Conservation (phyloP, 2,888 invertebrate genomes). For the Mellilla xanthometata region DNA sequence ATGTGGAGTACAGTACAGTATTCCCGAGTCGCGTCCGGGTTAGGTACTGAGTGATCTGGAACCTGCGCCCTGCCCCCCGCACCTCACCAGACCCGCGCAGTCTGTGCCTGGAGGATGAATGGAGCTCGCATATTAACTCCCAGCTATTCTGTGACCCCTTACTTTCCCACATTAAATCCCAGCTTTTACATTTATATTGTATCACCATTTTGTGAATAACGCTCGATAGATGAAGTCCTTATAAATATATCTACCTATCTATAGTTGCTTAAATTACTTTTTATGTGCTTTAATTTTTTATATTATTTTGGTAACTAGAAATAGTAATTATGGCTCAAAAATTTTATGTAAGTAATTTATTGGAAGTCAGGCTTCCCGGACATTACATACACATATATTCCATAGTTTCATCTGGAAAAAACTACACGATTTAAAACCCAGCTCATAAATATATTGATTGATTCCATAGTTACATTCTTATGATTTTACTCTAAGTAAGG, state of each 20-base stretch:
- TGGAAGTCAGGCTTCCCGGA: no score
- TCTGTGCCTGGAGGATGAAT: constrained; percentile 72
- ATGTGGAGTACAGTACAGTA: constrained; percentile 37
- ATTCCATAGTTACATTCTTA: no score
- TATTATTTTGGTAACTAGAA: no score
- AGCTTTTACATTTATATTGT: constrained; percentile 62
- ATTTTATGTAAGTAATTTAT: no score
- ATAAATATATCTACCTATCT: constrained; percentile 59
- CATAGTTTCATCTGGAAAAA: no score
- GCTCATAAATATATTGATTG: no score
- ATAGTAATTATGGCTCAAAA: no score
- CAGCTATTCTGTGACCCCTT: constrained; percentile 22
- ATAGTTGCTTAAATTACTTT: no score
- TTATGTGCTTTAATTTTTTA: no score
- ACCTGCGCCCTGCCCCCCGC: constrained; percentile 41
- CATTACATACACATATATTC: no score
- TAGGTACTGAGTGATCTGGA: constrained; percentile 63
- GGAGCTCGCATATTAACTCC: constrained; percentile 31
- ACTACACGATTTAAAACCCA: no score
- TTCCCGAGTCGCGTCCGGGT: constrained; percentile 43
- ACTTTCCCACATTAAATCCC: constrained; percentile 59
- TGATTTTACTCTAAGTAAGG: no score
- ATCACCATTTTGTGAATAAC: constrained; percentile 61
- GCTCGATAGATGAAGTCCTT: constrained; percentile 60
- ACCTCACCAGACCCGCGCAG: constrained; percentile 57